Evolutionary conservation across 1,140 invertebrate species (phyloP).

Genomic region (Laodelphax striatellus): DNA sequence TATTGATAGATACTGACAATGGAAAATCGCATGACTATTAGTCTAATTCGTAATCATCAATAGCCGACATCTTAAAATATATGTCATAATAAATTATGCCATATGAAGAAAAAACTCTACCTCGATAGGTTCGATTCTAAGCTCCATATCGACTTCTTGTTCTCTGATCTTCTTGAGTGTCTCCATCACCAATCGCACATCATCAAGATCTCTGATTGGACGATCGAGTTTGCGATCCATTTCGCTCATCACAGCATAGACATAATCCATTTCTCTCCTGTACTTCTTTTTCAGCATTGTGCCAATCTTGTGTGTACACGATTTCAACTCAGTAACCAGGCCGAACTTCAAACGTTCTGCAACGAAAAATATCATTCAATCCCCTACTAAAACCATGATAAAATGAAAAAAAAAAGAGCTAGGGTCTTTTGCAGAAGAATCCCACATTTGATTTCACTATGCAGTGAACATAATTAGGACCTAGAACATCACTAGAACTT

Average conservation of each 20-base stretch:
- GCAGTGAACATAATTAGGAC: too few relatives aligned
- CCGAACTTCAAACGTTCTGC: slow-evolving; percentile 79
- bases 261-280: slow-evolving; percentile 86
- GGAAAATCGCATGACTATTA: too few relatives aligned
- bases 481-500: too few relatives aligned
- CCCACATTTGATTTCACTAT: too few relatives aligned
- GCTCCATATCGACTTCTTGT: slow-evolving; percentile 90
- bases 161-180: slow-evolving; percentile 86
- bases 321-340: slow-evolving; percentile 72
- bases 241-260: slow-evolving; percentile 85
- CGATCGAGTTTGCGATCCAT: slow-evolving; percentile 77
- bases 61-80: too few relatives aligned
- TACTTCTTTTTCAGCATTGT: slow-evolving; percentile 88
- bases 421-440: too few relatives aligned
- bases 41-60: too few relatives aligned
- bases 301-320: slow-evolving; percentile 64
- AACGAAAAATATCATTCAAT: background rate
- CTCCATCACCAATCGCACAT: slow-evolving; percentile 86
- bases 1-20: too few relatives aligned
- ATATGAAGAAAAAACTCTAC: slow-evolving; percentile 29
- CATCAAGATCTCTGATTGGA: slow-evolving; percentile 82
- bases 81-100: too few relatives aligned
- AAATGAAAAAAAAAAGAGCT: too few relatives aligned
- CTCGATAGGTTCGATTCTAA: slow-evolving; percentile 87
- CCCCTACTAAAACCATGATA: too few relatives aligned